phyloP scores from a whole-genome alignment of 2,888 invertebrate genomes.

The Phyto melanocephala region DNA sequence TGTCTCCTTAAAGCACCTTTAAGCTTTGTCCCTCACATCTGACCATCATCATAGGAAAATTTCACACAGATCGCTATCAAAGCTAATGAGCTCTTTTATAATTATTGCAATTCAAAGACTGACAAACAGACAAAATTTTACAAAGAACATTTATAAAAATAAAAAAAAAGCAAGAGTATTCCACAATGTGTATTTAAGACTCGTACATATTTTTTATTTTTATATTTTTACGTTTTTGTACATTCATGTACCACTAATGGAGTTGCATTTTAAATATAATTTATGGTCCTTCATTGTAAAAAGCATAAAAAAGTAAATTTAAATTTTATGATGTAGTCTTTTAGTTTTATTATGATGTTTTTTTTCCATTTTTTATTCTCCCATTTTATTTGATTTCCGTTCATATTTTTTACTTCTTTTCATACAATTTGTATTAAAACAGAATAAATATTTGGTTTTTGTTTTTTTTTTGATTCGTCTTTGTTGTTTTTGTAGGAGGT shows the following conservation, averaged over 20 bases:
- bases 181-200: not conserved
- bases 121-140: not conserved
- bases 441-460: conserved; percentile 25
- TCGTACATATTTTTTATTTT: not conserved
- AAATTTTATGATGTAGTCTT: conserved; percentile 53
- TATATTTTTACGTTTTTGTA: not conserved
- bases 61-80: not conserved
- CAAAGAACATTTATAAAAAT: not conserved
- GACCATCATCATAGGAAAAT: not conserved
- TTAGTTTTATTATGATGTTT: conserved; percentile 44
- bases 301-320: conserved; percentile 23
- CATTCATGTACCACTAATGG: conserved; percentile 47
- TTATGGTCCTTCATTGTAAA: conserved; percentile 44
- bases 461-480: not conserved
- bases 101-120: not conserved
- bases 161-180: not conserved
- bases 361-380: not conserved
- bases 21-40: not conserved
- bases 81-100: conserved; percentile 32
- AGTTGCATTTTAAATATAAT: conserved; percentile 61
- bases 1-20: no score
- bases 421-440: conserved; percentile 8
- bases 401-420: not conserved
- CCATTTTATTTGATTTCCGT: conserved; percentile 5
- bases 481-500: conserved; percentile 81